Conservation (phyloP, 2,797 vertebrate genomes). For the Acanthurus leucopareius region DNA sequence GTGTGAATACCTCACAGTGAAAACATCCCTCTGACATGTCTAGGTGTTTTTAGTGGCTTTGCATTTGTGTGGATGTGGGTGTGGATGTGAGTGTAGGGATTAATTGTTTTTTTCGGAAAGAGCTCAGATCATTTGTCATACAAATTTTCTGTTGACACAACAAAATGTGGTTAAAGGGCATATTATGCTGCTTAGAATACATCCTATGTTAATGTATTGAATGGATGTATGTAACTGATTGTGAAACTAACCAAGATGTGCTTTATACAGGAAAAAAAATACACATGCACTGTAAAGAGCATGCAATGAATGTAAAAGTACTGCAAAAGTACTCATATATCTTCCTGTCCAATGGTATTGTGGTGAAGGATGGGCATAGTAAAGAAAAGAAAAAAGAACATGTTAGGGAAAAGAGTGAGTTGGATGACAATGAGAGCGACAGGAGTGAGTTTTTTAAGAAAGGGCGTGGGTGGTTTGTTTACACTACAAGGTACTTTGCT, state of each 20-base stretch:
- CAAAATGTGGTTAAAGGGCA: slow-evolving; percentile 27
- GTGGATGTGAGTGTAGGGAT: neutral
- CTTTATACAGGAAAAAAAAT: neutral
- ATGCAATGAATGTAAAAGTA: neutral
- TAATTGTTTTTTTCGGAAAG: slow-evolving; percentile 23
- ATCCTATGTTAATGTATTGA: neutral
- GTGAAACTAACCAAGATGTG: neutral
- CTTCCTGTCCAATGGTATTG: no score
- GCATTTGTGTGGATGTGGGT: slow-evolving; percentile 1
- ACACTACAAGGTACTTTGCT: slow-evolving; percentile 38
- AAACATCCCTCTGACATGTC: slow-evolving; percentile 46
- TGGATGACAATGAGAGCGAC: slow-evolving; percentile 16
- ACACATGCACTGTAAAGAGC: neutral
- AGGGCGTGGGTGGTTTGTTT: slow-evolving; percentile 62
- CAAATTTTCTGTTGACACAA: slow-evolving; percentile 40
- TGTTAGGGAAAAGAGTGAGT: neutral
- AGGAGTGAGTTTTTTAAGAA: slow-evolving; percentile 12
- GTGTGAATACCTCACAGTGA: slow-evolving; percentile 46
- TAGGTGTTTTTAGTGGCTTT: slow-evolving; percentile 35
- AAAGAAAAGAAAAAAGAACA: neutral
- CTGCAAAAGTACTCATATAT: no score
- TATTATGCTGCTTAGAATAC: slow-evolving; percentile 14
- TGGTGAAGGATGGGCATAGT: neutral
- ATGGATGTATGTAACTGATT: neutral
- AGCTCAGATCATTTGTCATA: slow-evolving; percentile 34